Percentiles rank a stretch among this genome's conserved stretches.
phyloP scores from a whole-genome alignment of 2,797 vertebrate genomes.

The Phataginus tricuspis region DNA sequence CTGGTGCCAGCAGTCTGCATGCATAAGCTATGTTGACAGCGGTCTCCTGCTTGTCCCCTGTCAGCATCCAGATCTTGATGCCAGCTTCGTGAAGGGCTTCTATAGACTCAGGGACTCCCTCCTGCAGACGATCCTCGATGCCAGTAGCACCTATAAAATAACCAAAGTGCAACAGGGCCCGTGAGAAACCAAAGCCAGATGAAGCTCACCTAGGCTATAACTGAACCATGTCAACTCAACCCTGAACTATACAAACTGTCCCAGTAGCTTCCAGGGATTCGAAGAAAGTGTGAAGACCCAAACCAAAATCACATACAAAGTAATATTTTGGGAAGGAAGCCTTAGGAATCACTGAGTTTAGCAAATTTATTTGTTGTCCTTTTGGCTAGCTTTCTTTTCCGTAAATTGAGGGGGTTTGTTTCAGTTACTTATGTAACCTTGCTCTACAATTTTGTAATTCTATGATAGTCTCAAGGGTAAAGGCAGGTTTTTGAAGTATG shows the following conservation, averaged over 20 bases:
- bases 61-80: constrained; percentile 97
- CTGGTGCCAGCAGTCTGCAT: constrained; percentile 91
- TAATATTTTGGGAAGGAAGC: background rate
- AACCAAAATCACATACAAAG: background rate
- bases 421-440: background rate
- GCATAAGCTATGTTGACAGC: constrained; percentile 95
- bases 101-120: constrained; percentile 95
- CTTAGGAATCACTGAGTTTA: background rate
- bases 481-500: background rate
- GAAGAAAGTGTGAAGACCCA: background rate
- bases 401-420: background rate
- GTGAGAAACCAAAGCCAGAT: background rate
- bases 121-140: constrained; percentile 95
- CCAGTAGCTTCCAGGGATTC: background rate
- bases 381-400: background rate
- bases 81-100: constrained; percentile 92
- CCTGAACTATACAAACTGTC: background rate
- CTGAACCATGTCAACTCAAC: rapidly evolving
- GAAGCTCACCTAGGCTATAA: background rate
- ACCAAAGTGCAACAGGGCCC: background rate
- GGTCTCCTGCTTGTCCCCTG: constrained; percentile 97
- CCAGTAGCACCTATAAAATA: constrained; percentile 92
- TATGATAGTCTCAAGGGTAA: background rate
- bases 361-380: background rate
- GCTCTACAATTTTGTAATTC: background rate